Conservation (phyloP, 2,797 vertebrate genomes). For the Coreius guichenoti region DNA sequence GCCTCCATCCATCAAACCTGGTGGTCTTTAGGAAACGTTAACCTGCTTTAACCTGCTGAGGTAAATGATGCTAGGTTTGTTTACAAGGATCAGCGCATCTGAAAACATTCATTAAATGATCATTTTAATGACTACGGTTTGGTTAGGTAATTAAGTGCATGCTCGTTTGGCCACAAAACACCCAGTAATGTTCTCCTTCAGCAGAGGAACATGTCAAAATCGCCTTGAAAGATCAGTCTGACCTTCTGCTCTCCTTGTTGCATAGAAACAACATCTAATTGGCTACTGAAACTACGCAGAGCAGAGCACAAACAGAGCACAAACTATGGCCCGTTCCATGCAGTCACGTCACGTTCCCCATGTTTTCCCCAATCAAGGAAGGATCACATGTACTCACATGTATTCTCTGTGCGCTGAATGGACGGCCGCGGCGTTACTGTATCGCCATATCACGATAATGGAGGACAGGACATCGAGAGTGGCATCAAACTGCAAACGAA, state of each 20-base stretch:
- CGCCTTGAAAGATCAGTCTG: slow-evolving; percentile 8
- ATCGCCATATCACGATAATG: slow-evolving; percentile 97
- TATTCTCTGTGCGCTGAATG: slow-evolving; percentile 97
- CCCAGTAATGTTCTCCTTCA: neutral
- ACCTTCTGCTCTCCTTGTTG: slow-evolving; percentile 6
- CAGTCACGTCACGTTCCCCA: fast-evolving
- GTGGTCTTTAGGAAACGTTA: slow-evolving; percentile 6
- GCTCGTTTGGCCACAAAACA: neutral
- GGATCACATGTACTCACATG: slow-evolving; percentile 84
- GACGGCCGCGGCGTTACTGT: slow-evolving; percentile 94
- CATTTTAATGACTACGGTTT: neutral
- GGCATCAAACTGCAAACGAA: slow-evolving; percentile 89
- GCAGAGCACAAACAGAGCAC: no score
- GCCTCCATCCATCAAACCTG: slow-evolving; percentile 6
- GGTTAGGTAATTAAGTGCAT: neutral
- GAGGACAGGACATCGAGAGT: slow-evolving; percentile 93
- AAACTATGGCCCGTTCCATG: neutral
- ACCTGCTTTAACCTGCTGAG: neutral
- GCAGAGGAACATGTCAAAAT: slow-evolving; percentile 14
- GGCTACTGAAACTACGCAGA: slow-evolving; percentile 10
- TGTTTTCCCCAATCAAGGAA: neutral
- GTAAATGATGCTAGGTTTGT: neutral
- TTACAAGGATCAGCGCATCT: neutral
- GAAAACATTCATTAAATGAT: neutral
- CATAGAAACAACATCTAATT: slow-evolving; percentile 26